A percentile compares a stretch with the other conserved stretches of the same genome.
These are phyloP conservation scores for Merluccius polli DNA, from an alignment of 2,797 vertebrate genomes.

Conservation along the genomic window DNA sequence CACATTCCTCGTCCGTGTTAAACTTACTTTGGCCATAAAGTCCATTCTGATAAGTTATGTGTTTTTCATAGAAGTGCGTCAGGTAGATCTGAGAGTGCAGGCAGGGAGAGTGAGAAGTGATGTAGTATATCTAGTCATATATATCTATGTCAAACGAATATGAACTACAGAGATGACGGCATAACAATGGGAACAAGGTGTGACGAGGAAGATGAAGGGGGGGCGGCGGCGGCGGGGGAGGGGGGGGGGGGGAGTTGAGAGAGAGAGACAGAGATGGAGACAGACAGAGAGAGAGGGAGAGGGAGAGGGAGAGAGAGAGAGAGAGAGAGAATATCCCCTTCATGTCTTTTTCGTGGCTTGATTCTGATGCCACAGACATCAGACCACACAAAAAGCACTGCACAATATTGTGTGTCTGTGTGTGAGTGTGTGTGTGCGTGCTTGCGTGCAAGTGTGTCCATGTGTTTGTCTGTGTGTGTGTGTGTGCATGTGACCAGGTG, in stretches of 20 bases:
- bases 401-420: not conserved
- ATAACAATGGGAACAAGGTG: too few relatives aligned
- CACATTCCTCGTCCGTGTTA: too few relatives aligned
- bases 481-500: slow-evolving; percentile 8
- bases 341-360: not conserved
- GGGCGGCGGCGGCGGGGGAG: too few relatives aligned
- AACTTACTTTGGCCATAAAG: too few relatives aligned
- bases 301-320: too few relatives aligned
- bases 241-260: too few relatives aligned
- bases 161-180: not conserved
- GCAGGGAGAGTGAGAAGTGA: too few relatives aligned
- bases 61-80: too few relatives aligned
- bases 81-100: too few relatives aligned
- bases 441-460: slow-evolving; percentile 24
- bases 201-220: slow-evolving; percentile 9
- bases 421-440: not conserved
- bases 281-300: slow-evolving; percentile 22
- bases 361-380: not conserved
- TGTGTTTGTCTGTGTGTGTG: slow-evolving; percentile 47
- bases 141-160: too few relatives aligned
- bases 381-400: not conserved
- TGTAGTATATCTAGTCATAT: too few relatives aligned
- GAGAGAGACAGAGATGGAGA: slow-evolving; percentile 24
- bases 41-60: too few relatives aligned
- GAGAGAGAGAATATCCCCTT: slow-evolving; percentile 13